These are phyloP conservation scores for Pavo muticus DNA, from an alignment of 2,113 vertebrate species.

Conservation along the genomic window DNA sequence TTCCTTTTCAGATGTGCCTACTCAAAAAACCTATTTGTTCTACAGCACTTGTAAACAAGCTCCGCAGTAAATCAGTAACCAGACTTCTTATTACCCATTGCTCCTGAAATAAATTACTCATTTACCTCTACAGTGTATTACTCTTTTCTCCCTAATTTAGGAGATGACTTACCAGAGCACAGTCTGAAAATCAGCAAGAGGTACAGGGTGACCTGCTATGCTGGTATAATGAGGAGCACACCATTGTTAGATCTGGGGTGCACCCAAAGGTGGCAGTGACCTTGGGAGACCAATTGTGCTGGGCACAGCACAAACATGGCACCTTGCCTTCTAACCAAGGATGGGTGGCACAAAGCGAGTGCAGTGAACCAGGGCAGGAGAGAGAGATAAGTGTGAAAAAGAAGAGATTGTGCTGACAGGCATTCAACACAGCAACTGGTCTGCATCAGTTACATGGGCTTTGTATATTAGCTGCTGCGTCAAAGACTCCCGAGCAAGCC, in stretches of 20 bases:
- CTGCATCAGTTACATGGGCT: background rate
- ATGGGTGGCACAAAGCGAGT: background rate
- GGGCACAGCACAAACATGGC: background rate
- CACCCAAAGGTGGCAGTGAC: constrained; percentile 5
- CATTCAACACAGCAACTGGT: background rate
- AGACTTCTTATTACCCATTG: background rate
- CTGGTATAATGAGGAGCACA: background rate
- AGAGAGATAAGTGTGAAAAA: accelerated
- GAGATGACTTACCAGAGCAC: background rate
- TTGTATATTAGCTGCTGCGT: background rate
- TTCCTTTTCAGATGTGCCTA: background rate
- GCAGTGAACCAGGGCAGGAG: background rate
- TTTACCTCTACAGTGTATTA: background rate
- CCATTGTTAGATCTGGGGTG: background rate
- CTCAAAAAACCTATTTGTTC: constrained; percentile 3
- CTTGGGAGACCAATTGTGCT: background rate
- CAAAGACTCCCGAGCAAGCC: background rate
- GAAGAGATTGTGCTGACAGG: background rate
- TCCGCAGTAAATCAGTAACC: constrained; percentile 39
- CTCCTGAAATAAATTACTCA: background rate
- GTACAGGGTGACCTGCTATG: background rate
- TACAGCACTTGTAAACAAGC: background rate
- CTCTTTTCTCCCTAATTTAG: background rate
- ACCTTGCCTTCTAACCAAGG: background rate
- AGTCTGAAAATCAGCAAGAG: background rate